Base-by-base conservation (phyloP, 2,113 vertebrate species). In the Pagrus major region DNA sequence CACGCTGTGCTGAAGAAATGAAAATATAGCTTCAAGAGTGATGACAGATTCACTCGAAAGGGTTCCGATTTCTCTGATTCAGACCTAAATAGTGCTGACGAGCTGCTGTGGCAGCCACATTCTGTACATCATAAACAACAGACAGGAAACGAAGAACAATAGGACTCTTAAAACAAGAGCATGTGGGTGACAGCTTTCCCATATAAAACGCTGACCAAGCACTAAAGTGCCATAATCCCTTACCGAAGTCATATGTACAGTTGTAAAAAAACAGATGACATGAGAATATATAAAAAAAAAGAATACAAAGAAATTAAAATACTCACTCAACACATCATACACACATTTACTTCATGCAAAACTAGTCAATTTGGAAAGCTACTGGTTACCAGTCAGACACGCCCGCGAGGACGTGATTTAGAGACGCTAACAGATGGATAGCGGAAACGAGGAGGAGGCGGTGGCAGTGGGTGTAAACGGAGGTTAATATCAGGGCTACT, bases 181-280 rank as follows among this genome's bases (percentile, higher is more conserved):
- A 61, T 49, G 84, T 72, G 83, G 82, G 63, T 63, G 56, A 79
- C 56, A 55, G 54, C 63, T 37, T 81, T 84, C 70, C 64, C 84
- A 71, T 65, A 73, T 60, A 76, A 88, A 90, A 88, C 0, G 70
- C 80, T 88, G 88, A 90, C 52, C 6, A 21, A 70, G 80, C 89
- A 86, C 83, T 35, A 2, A 73, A 42, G 80, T 72, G 78, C 84
- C 52, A 49, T n/a, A 51, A 84, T 88, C 79, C 83, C 69, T 67
- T 59, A 79, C 75, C 69, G 54, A 77, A 65, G 67, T 83, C 79
- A 82, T 84, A 86, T 89, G 65, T 88, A 88, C 85, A 91, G 33
- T 20, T 69, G 51, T 77, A 69, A 64, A 81, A 85, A 70, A 49
- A 80, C 12, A 75, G 71, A 87, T 59, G 54, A 86, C 76, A 81